Evolutionary conservation across 53 echinoderm and acorn worm species (phyloP), one percentile per base, ranked within the genome.

Genomic region (Temnopleurus reevesii): DNA sequence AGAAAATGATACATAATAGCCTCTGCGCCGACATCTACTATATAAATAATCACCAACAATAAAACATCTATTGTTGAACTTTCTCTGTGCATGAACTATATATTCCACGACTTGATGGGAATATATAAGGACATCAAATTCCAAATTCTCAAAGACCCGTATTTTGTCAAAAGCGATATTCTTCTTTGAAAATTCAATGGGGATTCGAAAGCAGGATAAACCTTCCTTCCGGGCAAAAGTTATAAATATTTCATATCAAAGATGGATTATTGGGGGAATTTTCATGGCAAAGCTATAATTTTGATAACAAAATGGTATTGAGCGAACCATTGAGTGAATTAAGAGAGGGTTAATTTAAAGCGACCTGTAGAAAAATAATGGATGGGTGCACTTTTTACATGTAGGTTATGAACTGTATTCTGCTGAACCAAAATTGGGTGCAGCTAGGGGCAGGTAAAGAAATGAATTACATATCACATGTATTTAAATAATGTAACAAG

Each of bases 21-120:
- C 18, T 36, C 41, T 71, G 36, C 71, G n/a, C n/a, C 41, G n/a
- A 0, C 38, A 71, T 71, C n/a, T 41, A 71, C 71, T 71, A 71
- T 71, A 36, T 71, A 71, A 71, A 71, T 71, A 71, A n/a, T 41
- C 41, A 38, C 43, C n/a, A 36, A 71, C 38, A 71, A 71, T 38
- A 41, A 36, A 41, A 23, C 9, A 19, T 38, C 38, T n/a, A 71
- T 43, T 71, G 71, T 71, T 41, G 41, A 71, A 71, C 41, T 65
- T 41, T 71, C 71, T 43, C 71, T 71, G 41, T 71, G 36, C 71
- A 38, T 0, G 71, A 41, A 71, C 71, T 38, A 35, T 65, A 65
- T 29, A 29, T 15, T 23, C 18, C 35, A 17, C 36, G 15, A 71
- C n/a, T 71, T 71, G 71, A 71, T 71, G 6, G 15, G 41, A 71